A percentile compares a stretch with the other conserved stretches of the same genome.
These are phyloP conservation scores for Ictalurus furcatus DNA, from an alignment of 2,113 vertebrate species.

Conservation along the genomic window DNA sequence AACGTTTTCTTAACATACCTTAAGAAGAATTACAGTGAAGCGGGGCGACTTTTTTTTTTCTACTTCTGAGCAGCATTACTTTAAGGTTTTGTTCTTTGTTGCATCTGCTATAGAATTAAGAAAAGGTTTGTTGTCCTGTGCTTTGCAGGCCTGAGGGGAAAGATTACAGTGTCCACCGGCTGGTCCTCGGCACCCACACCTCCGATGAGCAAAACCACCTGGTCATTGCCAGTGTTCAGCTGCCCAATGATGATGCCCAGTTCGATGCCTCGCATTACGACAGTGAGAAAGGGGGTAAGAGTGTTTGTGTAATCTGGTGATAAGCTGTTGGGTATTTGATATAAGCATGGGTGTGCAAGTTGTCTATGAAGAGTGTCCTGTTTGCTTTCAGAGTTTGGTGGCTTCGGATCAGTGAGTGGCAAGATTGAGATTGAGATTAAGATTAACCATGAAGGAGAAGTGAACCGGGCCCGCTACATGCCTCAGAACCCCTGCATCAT, in stretches of 20 bases:
- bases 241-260: conserved; percentile 96
- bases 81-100: background rate
- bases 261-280: conserved; percentile 98
- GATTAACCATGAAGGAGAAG: conserved; percentile 98
- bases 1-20: background rate
- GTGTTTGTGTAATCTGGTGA: background rate
- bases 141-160: conserved; percentile 90
- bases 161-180: conserved; percentile 94
- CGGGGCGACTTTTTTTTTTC: background rate
- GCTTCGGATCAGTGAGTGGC: conserved; percentile 96
- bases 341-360: background rate
- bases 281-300: conserved; percentile 94
- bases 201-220: conserved; percentile 98
- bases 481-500: conserved; percentile 98
- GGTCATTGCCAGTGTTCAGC: conserved; percentile 94
- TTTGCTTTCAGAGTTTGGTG: conserved; percentile 86
- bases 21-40: background rate
- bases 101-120: background rate
- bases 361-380: conserved; percentile 14
- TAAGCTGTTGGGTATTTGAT: background rate
- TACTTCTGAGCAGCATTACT: background rate
- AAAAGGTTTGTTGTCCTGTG: background rate
- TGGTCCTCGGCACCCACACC: conserved; percentile 95
- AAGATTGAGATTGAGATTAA: conserved; percentile 99
- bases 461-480: conserved; percentile 98